A percentile compares a stretch with the other conserved stretches of the same genome.
Evolutionary conservation across 2,797 vertebrate genomes (phyloP).

Genomic region (Syncerus caffer): DNA sequence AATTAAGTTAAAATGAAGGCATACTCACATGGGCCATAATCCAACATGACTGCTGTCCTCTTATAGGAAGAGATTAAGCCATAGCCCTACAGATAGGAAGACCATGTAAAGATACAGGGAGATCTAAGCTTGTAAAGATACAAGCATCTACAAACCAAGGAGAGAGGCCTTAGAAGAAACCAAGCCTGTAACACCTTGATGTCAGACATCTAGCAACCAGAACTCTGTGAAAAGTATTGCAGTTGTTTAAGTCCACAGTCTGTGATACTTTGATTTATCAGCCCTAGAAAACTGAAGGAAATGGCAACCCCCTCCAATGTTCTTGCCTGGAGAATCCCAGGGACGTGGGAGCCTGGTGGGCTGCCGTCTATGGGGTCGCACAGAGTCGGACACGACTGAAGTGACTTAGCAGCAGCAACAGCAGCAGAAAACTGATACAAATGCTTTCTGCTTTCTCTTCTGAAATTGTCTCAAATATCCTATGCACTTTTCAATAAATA

Average conservation of each 20-base stretch:
- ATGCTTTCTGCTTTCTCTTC: neutral
- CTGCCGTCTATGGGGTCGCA: no score
- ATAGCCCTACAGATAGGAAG: neutral
- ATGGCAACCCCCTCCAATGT: no score
- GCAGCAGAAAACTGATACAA: neutral
- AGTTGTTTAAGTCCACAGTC: neutral
- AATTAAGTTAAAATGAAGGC: neutral
- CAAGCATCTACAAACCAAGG: neutral
- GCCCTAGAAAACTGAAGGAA: neutral
- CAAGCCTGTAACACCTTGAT: rapidly evolving
- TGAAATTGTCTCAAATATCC: neutral
- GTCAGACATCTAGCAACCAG: neutral
- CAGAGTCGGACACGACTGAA: no score
- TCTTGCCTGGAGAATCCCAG: no score
- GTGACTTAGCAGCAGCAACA: no score
- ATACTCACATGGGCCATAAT: neutral
- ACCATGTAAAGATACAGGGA: neutral
- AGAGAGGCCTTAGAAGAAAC: neutral
- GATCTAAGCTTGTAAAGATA: neutral
- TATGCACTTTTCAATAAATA: neutral
- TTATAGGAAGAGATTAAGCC: neutral
- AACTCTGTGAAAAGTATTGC: neutral
- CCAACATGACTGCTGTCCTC: neutral
- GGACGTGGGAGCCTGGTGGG: no score
- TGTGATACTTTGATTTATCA: neutral